Percentiles rank a stretch among this genome's conserved stretches.
Conservation (phyloP, 2,888 invertebrate genomes). For the Endomychus coccineus region DNA sequence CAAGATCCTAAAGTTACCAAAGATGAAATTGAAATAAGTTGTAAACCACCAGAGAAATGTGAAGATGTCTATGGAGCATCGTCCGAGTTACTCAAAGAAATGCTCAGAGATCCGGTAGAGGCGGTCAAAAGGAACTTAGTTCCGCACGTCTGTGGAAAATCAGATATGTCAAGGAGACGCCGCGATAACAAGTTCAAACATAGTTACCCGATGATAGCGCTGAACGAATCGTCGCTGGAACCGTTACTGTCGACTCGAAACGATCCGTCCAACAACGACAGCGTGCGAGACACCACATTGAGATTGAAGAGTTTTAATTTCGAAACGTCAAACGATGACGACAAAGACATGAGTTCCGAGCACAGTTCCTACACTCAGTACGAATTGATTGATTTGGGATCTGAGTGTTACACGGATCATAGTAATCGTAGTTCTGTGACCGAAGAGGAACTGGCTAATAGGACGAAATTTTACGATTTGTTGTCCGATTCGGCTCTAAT, state of each 20-base stretch:
- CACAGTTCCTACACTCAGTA: constrained; percentile 60
- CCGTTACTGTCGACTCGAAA: constrained; percentile 39
- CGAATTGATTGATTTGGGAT: constrained; percentile 66
- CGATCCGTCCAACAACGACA: constrained; percentile 38
- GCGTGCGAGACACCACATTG: constrained; percentile 56
- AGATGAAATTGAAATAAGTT: constrained; percentile 8
- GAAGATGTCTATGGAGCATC: constrained; percentile 4
- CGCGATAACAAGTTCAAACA: constrained; percentile 28
- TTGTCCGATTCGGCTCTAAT: constrained; percentile 62
- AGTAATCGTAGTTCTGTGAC: constrained; percentile 44
- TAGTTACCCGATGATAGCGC: constrained; percentile 47
- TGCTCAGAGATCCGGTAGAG: constrained; percentile 58
- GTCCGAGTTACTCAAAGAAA: constrained; percentile 11
- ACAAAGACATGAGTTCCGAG: constrained; percentile 44
- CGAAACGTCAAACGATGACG: constrained; percentile 23
- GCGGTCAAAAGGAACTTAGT: constrained; percentile 67
- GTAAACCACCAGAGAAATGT: constrained; percentile 5
- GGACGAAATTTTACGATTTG: constrained; percentile 68
- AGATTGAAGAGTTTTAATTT: constrained; percentile 45
- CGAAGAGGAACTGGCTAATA: constrained; percentile 56
- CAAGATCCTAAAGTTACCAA: constrained; percentile 10
- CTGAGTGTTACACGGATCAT: constrained; percentile 64
- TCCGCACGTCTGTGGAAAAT: constrained; percentile 69
- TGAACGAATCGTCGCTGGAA: constrained; percentile 54
- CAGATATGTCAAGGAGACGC: constrained; percentile 44